Evolutionary conservation across 2,888 invertebrate genomes (phyloP).

Genomic region (Drosophila austrosaltans): DNA sequence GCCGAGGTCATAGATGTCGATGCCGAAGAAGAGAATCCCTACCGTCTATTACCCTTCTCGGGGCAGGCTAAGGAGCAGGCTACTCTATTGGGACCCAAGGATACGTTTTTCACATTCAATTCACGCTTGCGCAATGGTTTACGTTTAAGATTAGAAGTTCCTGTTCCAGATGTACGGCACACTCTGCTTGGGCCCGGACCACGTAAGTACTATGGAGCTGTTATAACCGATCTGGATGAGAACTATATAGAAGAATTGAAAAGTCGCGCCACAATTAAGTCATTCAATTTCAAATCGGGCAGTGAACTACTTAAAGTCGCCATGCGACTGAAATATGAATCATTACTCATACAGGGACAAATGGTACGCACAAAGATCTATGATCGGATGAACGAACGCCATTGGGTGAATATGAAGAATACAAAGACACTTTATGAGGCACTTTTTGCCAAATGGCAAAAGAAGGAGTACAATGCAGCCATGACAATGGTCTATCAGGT

Average conservation of each 20-base stretch:
- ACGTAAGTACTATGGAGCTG: constrained; percentile 67
- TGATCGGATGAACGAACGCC: constrained; percentile 76
- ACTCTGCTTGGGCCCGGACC: constrained; percentile 71
- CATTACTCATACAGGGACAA: constrained; percentile 80
- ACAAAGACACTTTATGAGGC: constrained; percentile 72
- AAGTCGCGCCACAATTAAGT: constrained; percentile 73
- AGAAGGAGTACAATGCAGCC: constrained; percentile 79
- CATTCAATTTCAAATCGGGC: constrained; percentile 78
- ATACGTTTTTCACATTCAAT: constrained; percentile 81
- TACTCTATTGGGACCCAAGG: constrained; percentile 67
- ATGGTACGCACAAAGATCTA: constrained; percentile 80
- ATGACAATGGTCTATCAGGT: constrained; percentile 80
- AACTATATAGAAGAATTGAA: constrained; percentile 81
- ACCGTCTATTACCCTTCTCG: constrained; percentile 78
- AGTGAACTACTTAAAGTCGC: constrained; percentile 76
- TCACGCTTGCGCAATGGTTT: constrained; percentile 79
- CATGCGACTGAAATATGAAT: constrained; percentile 81
- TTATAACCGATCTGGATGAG: constrained; percentile 82
- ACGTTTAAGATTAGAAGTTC: constrained; percentile 80
- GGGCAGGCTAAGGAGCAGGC: constrained; percentile 80
- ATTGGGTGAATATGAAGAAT: constrained; percentile 75
- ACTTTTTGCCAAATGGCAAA: constrained; percentile 81
- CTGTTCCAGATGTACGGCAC: constrained; percentile 64
- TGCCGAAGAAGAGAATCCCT: constrained; percentile 79
- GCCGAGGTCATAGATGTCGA: constrained; percentile 72